phyloP scores from a whole-genome alignment of 2,797 vertebrate genomes.

The Aphelocoma californica region DNA sequence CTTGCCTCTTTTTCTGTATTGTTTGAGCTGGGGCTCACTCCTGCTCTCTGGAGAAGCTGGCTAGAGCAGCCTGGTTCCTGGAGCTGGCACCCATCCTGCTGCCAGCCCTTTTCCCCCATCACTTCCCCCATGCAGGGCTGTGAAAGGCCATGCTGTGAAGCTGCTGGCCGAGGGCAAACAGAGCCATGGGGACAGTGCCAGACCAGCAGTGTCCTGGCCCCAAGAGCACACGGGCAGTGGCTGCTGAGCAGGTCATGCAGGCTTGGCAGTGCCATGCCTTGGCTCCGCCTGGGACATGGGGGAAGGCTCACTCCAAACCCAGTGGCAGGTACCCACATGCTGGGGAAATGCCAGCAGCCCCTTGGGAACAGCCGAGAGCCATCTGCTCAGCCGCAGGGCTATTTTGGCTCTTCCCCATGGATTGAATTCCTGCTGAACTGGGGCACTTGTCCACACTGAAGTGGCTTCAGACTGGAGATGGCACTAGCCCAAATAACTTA shows the following conservation, averaged over 20 bases:
- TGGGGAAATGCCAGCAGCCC: conserved; percentile 16
- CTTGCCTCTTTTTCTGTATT: background rate
- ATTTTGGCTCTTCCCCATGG: background rate
- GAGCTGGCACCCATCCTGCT: background rate
- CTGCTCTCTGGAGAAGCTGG: background rate
- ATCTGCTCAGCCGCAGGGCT: background rate
- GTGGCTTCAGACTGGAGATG: background rate
- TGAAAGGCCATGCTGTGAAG: background rate
- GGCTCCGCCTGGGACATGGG: background rate
- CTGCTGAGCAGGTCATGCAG: background rate
- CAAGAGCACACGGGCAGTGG: accelerated
- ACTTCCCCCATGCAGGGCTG: background rate
- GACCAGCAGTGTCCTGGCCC: background rate
- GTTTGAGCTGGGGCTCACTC: background rate
- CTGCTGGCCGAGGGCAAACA: background rate
- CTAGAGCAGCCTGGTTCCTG: background rate
- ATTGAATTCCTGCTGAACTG: background rate
- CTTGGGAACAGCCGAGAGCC: background rate
- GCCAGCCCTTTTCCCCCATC: background rate
- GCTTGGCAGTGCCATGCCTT: background rate
- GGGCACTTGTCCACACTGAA: background rate
- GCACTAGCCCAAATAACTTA: background rate
- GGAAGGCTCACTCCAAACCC: background rate
- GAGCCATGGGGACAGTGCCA: background rate
- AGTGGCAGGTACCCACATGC: background rate